Evolutionary conservation across 2,888 invertebrate species (phyloP), one percentile per base, ranked within the genome.

Genomic region (Fragum whitleyi): DNA sequence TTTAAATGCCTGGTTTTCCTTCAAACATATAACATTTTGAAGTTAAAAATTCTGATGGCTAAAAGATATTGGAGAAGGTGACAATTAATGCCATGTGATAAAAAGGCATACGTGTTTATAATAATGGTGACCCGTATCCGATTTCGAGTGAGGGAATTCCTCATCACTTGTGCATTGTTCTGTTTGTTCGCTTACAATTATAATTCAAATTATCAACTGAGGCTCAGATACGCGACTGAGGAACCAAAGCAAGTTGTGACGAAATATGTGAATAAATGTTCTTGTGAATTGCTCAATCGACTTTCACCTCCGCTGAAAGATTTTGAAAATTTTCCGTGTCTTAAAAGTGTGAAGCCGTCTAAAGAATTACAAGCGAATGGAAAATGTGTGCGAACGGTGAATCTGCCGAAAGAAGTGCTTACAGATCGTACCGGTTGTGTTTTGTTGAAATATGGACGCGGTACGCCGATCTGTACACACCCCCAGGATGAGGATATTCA

Each of bases 401-500:
- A 65, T 42, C 19, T 65, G 5, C 65, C 65, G 23, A 42, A 42
- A 26, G 23, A 65, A 26, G 42, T 42, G 39, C 42, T 65, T 9
- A 9, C 42, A 9, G 65, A 65, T 26, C 65, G 19, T 21, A 42
- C 16, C 9, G 65, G 23, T 14, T 65, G 65, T 21, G 65, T 65
- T 23, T 26, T 65, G 11, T 14, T 65, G 2, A 65, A 42, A 26
- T 65, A 36, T 23, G 65, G 65, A 23, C 65, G 42, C 19, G 65
- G 65, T 16, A 65, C 65, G 6, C 65, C 65, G 6, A 65, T 65
- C n/a, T 65, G 65, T 32, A 65, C 65, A 0, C 65, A 65, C 29
- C 7, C n/a, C 26, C 11, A 36, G 1, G 42, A 65, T 14, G 65
- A 65, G n/a, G 65, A 65, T 26, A 65, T 65, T 11, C 65, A 65